Evolutionary conservation across 2,888 invertebrate species (phyloP), one percentile per base, ranked within the genome.

Genomic region (Callimorpha dominula): DNA sequence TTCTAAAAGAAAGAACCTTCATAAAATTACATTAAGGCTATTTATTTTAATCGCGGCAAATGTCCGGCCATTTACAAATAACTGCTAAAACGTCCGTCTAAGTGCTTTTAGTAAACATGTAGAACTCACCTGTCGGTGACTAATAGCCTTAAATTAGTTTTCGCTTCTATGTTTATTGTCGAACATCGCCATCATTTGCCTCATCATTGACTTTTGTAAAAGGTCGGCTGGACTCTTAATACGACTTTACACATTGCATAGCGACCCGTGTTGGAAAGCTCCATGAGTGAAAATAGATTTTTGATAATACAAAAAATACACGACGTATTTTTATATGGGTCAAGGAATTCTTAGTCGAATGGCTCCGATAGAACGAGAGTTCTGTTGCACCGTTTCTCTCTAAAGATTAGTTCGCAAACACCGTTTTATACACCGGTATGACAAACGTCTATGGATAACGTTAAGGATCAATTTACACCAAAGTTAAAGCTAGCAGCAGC

Each of bases 111-210:
- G 60, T 46, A 49, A 68, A 68, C 31, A 60, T 60, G 46, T 60
- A 68, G 46, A 68, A 49, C 6, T 65, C 31, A 65, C 46, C 46
- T 60, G 60, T 17, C 31, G 43, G 31, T 49, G 46, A 68, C 68
- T 60, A 68, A 60, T 68, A 31, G 60, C 31, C 6, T 49, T 60
- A 46, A 68, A 60, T 68, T 68, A 68, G 49, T 31, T 68, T 68
- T 31, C 40, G 9, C 42, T 68, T 20, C 43, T 20, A 42, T 46
- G 6, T 68, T 43, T 20, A 68, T 60, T 60, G 46, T 31, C 17
- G 31, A 20, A 57, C 60, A 46, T 43, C 43, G 4, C 31, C 20
- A 46, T 57, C 57, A 31, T 68, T 68, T 46, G n/a, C 31, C 12
- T 11, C 12, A 31, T 49, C 31, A 20, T 43, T 60, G 60, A 17